Evolutionary conservation across 2,888 invertebrate genomes (phyloP), one percentile per base, ranked within the genome.

Genomic region (Lymantria dispar): DNA sequence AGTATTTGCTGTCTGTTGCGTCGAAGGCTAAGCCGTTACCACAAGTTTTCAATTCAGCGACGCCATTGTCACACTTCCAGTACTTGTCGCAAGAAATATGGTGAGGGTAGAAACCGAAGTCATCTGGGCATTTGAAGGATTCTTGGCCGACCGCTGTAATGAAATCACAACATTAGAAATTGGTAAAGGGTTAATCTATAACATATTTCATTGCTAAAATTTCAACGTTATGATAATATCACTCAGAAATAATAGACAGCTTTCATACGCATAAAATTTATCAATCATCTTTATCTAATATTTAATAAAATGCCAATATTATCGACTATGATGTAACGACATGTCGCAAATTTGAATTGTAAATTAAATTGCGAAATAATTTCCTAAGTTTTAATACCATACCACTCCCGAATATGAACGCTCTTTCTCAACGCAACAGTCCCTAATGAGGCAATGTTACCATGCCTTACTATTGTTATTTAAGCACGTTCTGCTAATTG

Each of bases 1-100:
- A 92, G 93, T 94, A 97, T 92, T 97, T 97, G 65, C 95, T 93
- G 90, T 98, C 98, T 46, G 94, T 92, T 56, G 97, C 95, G 81
- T 98, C 98, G 85, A 98, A 98, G 50, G 97, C 98, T 58, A 98
- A 93, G 53, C 98, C 98, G 82, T 98, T 98, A 52, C 98, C 98
- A 91, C 98, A 98, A 43, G 97, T 97, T 88, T 98, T 98, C 67
- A 98, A 91, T 75, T 97, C 97, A 52, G 97, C 95, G 9, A 88
- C 95, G 65, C 96, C 96, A 74, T 97, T 97, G 86, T 98, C 97
- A 80, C 98, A 98, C 87, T 98, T 97, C 96, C 97, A 98, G 91
- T 98, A 98, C 87, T 98, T 98, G 92, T 98, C 98, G 85, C 98
- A 98, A 45, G 97, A 97, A 56, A 92, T 80, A 79, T 95, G 95